Percentiles rank a stretch among this genome's conserved stretches.
Conservation (phyloP, 2,113 vertebrate genomes). For the Uria lomvia region DNA sequence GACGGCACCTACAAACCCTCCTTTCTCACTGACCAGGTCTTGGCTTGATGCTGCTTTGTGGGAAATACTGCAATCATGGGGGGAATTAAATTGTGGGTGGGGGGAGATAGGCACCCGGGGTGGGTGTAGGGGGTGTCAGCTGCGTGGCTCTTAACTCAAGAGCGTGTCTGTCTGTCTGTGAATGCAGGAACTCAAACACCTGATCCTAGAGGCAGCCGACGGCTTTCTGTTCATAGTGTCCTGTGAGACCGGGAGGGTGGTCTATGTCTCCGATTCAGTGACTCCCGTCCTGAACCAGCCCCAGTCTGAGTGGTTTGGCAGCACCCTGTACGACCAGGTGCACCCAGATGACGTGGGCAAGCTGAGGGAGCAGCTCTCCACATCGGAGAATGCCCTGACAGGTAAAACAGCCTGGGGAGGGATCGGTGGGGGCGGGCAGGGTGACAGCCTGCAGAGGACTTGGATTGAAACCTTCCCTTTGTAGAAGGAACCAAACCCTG, state of each 20-base stretch:
- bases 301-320: constrained; percentile 93
- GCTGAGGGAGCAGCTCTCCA: constrained; percentile 93
- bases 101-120: rapidly evolving
- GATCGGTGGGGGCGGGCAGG: background rate
- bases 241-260: constrained; percentile 90
- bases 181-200: constrained; percentile 90
- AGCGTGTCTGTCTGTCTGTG: background rate
- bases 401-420: constrained; percentile 67
- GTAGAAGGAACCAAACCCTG: constrained; percentile 57
- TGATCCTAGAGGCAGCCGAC: constrained; percentile 94
- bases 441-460: background rate
- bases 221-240: constrained; percentile 98
- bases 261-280: constrained; percentile 93
- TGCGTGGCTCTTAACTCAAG: background rate
- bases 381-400: constrained; percentile 86
- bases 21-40: constrained; percentile 94
- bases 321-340: constrained; percentile 92
- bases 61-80: rapidly evolving
- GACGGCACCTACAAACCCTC: constrained; percentile 95
- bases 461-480: constrained; percentile 46
- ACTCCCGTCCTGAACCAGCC: constrained; percentile 93
- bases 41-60: background rate
- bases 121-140: background rate
- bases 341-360: constrained; percentile 95
- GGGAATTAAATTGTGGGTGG: rapidly evolving